Conservation (phyloP, 2,113 vertebrate genomes). For the Rutilus rutilus region DNA sequence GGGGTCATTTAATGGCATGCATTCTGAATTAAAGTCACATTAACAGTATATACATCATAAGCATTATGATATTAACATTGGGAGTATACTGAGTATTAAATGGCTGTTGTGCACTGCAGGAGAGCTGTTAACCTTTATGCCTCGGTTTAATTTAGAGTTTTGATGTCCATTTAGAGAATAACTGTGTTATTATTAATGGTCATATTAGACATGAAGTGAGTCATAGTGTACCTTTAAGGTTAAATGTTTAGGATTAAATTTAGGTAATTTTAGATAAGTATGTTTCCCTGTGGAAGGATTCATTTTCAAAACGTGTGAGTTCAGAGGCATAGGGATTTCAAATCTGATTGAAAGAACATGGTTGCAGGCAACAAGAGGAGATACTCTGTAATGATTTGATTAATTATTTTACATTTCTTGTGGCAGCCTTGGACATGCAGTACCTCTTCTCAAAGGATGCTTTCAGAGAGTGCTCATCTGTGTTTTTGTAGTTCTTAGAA, state of each 20-base stretch:
- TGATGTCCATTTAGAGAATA: background rate
- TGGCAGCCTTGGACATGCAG: background rate
- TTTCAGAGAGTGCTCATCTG: background rate
- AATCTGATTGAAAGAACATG: conserved; percentile 5
- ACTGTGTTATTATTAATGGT: background rate
- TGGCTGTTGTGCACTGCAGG: background rate
- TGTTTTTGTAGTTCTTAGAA: background rate
- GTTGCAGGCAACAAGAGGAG: background rate
- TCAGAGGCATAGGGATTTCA: background rate
- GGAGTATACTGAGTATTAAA: background rate
- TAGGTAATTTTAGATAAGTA: background rate
- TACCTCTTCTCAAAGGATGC: background rate
- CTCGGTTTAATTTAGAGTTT: background rate
- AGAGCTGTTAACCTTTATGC: background rate
- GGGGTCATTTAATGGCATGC: background rate
- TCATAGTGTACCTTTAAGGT: background rate
- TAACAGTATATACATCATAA: background rate
- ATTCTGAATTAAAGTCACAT: background rate
- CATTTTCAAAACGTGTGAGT: background rate
- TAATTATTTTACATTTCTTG: background rate
- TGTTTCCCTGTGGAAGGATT: background rate
- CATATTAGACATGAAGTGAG: background rate
- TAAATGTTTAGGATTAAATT: background rate
- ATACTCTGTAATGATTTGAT: background rate
- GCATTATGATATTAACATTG: background rate